Evolutionary conservation across 2,113 vertebrate genomes (phyloP), one percentile per base, ranked within the genome.

Genomic region (Brachyhypopomus occidentalis): DNA sequence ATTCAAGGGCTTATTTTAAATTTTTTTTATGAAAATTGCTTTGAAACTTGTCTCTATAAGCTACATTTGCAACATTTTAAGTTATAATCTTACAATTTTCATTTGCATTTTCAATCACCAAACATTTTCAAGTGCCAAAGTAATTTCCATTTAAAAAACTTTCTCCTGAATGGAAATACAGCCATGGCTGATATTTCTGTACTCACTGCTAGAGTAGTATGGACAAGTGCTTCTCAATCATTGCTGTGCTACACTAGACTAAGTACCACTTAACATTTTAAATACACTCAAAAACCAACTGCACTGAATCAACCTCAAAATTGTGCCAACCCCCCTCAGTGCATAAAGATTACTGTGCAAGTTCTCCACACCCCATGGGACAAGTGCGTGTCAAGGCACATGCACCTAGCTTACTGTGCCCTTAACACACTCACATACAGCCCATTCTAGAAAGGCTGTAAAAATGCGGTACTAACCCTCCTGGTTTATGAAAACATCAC

Each of bases 171-270:
- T 52, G 45, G 12, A 52, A 52, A 52, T 14, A 3, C 12, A 52
- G 45, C 45, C 45, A 7, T 9, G 22, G 23, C 72, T 4, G 5
- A 45, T n/a, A 58, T 34, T 62, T 56, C 5, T 48, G 64, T 36
- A 81, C 19, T 55, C 17, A 63, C 9, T 72, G 22, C 67, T 8
- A 41, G 56, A 74, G 75, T 75, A 75, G 16, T 48, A 60, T 67
- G 67, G 74, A 77, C 69, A 86, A 86, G 84, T 86, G 84, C 82
- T 81, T 80, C 66, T 59, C 22, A 60, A 48, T 75, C 23, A 64
- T 19, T 41, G 72, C 41, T 69, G 69, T 74, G 75, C 69, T 84
- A 84, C 70, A 59, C 60, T 34, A 14, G 22, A 25, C 74, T 58
- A 81, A 83, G 82, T 79, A 86, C 66, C 79, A 52, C 38, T 72